These are phyloP conservation scores for Dione juno DNA, from an alignment of 2,888 invertebrate species.

Conservation along the genomic window DNA sequence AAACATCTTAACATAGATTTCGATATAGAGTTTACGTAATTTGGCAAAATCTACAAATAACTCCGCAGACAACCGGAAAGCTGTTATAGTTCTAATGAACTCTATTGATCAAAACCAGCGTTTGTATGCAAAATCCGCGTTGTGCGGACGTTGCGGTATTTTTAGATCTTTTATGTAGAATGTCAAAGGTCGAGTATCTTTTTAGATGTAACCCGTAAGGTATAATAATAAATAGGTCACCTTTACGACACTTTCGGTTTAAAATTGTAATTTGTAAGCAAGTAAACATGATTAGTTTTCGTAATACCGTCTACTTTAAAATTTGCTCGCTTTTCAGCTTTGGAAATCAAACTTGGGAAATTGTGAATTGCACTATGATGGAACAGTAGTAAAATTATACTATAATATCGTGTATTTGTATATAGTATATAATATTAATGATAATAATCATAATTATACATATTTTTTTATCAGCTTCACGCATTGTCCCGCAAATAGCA, in stretches of 20 bases:
- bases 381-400: no score
- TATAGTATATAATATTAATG: no score
- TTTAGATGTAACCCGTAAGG: slow-evolving; percentile 5
- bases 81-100: slow-evolving; percentile 24
- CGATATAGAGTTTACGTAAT: background rate
- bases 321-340: no score
- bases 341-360: no score
- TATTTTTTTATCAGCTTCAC: background rate
- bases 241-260: background rate
- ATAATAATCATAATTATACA: no score
- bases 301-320: no score
- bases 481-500: background rate
- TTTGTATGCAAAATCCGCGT: slow-evolving; percentile 23
- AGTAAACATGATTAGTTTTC: no score
- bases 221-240: slow-evolving; percentile 20
- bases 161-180: slow-evolving; percentile 35
- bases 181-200: slow-evolving; percentile 32
- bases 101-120: slow-evolving; percentile 21
- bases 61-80: slow-evolving; percentile 2
- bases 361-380: no score
- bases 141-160: slow-evolving; percentile 27
- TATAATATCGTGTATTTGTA: no score
- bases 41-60: background rate
- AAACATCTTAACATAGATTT: background rate
- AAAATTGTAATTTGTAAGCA: background rate